Evolutionary conservation across 2,888 invertebrate genomes (phyloP), one percentile per base, ranked within the genome.

Genomic region (Onchidella celtica): DNA sequence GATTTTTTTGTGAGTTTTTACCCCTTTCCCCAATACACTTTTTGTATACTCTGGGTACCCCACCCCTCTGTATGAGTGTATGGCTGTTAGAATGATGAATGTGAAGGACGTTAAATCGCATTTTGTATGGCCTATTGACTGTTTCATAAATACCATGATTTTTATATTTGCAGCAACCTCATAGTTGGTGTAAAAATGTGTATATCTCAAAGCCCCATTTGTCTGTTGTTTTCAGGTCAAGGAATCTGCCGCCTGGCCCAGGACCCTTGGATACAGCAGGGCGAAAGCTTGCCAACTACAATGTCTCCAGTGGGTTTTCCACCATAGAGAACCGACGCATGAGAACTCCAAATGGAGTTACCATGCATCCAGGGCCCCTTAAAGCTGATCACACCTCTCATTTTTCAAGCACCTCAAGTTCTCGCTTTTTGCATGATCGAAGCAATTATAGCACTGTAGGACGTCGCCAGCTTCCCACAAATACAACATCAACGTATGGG

Each of bases 251-350:
- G 2, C 29, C 76, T 68, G 89, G 89, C 0, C 88, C 89, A 47
- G 90, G 90, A 9, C 90, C 90, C 2, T 78, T 90, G 63, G 89
- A 89, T 83, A 24, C 83, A 3, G 72, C 38, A 34, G 89, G 90
- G 32, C 85, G 84, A 72, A 89, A 86, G 68, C 75, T 89, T n/a
- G 80, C 68, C 17, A 76, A 73, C 29, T 83, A 47, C 63, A 77
- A n/a, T 70, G 66, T 73, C 24, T 2, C 40, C 32, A 27, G 21
- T 4, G 66, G 34, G 3, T 34, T 36, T 2, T 29, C 27, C 27
- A 55, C 34, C 40, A 40, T 17, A 24, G 81, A 66, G 40, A 40
- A 63, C n/a, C 27, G 76, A 32, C 68, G 80, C 6, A 82, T 66
- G 29, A 57, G 59, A 65, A 82, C 69, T 55, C 73, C 83, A 68